A percentile compares a stretch with the other conserved stretches of the same genome.
phyloP scores from a whole-genome alignment of 2,888 invertebrate species.

The Apotomis betuletana region DNA sequence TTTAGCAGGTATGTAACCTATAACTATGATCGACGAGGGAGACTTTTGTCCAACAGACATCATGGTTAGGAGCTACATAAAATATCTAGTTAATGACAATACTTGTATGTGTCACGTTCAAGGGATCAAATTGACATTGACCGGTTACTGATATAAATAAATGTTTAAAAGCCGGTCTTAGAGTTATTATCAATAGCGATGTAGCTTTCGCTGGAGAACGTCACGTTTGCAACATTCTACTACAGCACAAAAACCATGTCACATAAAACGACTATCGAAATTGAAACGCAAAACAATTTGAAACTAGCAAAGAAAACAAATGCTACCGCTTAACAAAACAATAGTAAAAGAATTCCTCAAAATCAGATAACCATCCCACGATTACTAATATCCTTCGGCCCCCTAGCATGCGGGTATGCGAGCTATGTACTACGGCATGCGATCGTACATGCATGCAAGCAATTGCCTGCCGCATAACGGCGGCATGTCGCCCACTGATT shows the following conservation, averaged over 20 bases:
- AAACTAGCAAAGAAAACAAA: constrained; percentile 8
- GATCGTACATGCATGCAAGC: constrained; percentile 54
- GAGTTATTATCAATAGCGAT: too few relatives aligned
- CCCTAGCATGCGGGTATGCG: constrained; percentile 72
- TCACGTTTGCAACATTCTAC: neutral
- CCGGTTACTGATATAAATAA: too few relatives aligned
- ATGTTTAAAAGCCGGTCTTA: too few relatives aligned
- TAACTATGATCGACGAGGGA: too few relatives aligned
- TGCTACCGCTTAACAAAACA: constrained; percentile 18
- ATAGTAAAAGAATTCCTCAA: constrained; percentile 57
- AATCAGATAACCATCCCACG: constrained; percentile 69
- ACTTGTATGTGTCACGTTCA: too few relatives aligned
- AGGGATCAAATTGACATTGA: too few relatives aligned
- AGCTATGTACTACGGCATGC: constrained; percentile 73
- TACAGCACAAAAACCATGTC: neutral
- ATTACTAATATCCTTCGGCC: constrained; percentile 68
- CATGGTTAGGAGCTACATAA: too few relatives aligned
- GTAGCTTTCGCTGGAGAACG: too few relatives aligned
- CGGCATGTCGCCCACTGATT: constrained; percentile 46
- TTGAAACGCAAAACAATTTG: neutral
- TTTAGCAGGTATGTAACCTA: too few relatives aligned
- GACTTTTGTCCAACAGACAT: too few relatives aligned
- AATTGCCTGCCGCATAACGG: constrained; percentile 66
- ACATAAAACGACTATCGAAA: neutral
- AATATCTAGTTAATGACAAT: too few relatives aligned